These are phyloP conservation scores for Leiothrix lutea DNA, from an alignment of 2,113 vertebrate genomes.

Conservation along the genomic window DNA sequence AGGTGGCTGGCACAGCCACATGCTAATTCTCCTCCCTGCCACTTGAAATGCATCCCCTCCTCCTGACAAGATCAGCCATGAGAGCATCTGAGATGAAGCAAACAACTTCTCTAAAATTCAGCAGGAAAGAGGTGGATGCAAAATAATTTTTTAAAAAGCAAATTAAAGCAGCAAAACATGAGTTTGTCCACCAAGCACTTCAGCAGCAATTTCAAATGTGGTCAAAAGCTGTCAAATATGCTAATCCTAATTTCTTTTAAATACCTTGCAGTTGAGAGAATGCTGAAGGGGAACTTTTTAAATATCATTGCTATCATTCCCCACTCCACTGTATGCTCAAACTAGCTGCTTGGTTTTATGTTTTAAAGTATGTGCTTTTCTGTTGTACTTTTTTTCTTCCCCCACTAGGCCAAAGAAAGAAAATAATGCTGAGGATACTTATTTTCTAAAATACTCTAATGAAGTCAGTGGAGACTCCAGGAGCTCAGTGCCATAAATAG, in stretches of 20 bases:
- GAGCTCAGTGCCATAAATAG: neutral
- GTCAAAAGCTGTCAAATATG: neutral
- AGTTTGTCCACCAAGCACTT: neutral
- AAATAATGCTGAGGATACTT: conserved; percentile 39
- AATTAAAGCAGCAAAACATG: neutral
- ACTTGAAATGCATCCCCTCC: neutral
- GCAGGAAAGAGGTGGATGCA: neutral
- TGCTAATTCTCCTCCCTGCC: neutral
- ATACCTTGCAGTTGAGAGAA: neutral
- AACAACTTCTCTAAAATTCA: neutral
- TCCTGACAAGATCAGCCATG: fast-evolving
- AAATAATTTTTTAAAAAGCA: neutral
- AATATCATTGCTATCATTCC: neutral
- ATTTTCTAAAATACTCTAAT: conserved; percentile 54
- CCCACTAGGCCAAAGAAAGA: neutral
- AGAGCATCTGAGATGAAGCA: neutral
- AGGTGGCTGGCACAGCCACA: neutral
- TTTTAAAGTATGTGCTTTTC: neutral
- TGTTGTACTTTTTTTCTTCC: neutral
- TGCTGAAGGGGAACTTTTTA: neutral
- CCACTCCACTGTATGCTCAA: neutral
- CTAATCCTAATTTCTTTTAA: neutral
- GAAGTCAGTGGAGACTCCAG: conserved; percentile 43
- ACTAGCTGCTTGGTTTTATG: neutral
- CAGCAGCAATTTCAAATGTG: neutral